phyloP scores from a whole-genome alignment of 2,113 vertebrate species.

The Haemorhous mexicanus region DNA sequence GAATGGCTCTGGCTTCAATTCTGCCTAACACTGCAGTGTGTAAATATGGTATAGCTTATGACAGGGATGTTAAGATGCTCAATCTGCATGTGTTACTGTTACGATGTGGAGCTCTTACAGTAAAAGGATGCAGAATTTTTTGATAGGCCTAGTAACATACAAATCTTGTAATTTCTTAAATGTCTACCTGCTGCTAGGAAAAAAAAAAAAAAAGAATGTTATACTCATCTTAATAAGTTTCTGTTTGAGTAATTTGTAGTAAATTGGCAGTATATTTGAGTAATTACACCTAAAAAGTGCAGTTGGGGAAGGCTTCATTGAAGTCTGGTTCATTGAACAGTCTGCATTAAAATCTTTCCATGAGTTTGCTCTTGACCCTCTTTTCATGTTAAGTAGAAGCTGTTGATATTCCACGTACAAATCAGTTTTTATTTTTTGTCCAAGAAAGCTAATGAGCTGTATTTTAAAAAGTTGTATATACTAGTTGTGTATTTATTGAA shows the following conservation, averaged over 20 bases:
- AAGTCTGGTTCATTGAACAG: not conserved
- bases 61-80: not conserved
- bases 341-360: not conserved
- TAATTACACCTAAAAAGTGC: not conserved
- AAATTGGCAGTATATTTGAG: not conserved
- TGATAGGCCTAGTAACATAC: not conserved
- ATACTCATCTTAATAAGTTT: not conserved
- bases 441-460: not conserved
- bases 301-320: not conserved
- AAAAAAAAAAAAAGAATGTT: not conserved
- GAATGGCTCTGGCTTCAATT: not conserved
- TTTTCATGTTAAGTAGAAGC: not conserved
- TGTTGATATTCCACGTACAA: not conserved
- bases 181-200: not conserved
- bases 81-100: not conserved
- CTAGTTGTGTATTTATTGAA: not conserved
- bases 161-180: not conserved
- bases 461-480: not conserved
- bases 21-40: not conserved
- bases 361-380: not conserved
- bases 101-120: not conserved
- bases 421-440: not conserved
- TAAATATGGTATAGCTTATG: not conserved
- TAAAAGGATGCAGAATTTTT: not conserved
- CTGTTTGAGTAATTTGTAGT: too few species aligned